phyloP scores from a whole-genome alignment of 2,113 vertebrate species.

The Calyptomena viridis region DNA sequence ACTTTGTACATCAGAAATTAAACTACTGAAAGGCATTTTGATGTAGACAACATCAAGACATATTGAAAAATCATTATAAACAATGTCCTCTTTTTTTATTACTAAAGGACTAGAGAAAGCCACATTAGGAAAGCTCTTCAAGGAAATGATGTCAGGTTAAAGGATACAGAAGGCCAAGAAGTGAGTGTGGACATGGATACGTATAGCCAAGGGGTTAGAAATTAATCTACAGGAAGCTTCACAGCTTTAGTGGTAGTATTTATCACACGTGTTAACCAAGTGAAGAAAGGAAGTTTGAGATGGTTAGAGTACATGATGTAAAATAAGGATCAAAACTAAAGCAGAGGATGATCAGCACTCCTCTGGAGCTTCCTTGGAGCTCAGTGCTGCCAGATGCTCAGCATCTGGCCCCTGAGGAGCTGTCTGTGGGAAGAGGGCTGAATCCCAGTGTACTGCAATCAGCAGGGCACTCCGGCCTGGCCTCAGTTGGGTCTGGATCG shows the following conservation, averaged over 20 bases:
- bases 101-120: constrained; percentile 11
- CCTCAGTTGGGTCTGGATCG: not conserved
- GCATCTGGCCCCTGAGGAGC: not conserved
- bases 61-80: constrained; percentile 49
- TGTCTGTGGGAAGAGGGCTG: not conserved
- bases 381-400: not conserved
- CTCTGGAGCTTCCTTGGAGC: not conserved
- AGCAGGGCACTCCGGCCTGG: not conserved
- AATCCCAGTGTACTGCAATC: not conserved
- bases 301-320: not conserved
- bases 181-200: not conserved
- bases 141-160: not conserved
- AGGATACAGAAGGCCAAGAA: not conserved
- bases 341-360: not conserved
- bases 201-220: not conserved
- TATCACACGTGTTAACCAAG: not conserved
- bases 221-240: not conserved
- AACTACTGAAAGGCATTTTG: constrained; percentile 20
- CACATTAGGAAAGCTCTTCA: not conserved
- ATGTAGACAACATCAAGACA: not conserved
- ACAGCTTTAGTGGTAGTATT: not conserved
- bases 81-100: constrained; percentile 12
- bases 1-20: constrained; percentile 5
- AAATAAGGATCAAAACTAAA: constrained; percentile 12
- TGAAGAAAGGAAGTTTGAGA: not conserved